phyloP scores from a whole-genome alignment of 2,113 vertebrate species.

The Cinclus cinclus region DNA sequence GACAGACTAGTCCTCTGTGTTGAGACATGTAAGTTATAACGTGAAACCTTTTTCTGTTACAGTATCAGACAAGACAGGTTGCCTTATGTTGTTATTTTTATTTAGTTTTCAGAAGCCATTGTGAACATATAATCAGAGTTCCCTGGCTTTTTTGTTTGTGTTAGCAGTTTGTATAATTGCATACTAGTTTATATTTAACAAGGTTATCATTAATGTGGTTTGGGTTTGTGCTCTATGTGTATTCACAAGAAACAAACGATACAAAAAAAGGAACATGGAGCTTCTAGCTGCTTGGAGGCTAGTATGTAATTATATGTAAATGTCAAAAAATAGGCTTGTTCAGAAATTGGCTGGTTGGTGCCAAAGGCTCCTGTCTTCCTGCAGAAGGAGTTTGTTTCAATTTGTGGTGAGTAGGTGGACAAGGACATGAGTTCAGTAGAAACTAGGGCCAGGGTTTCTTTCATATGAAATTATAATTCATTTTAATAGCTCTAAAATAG shows the following conservation, averaged over 20 bases:
- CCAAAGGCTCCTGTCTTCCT: not conserved
- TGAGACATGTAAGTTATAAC: not conserved
- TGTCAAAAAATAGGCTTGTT: not conserved
- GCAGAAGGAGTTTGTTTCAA: not conserved
- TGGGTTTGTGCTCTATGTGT: constrained; percentile 41
- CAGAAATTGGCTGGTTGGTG: not conserved
- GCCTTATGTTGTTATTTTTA: constrained; percentile 49
- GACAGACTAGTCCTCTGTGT: not conserved
- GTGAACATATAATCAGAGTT: constrained; percentile 31
- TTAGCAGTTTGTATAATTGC: constrained; percentile 65
- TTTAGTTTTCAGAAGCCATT: constrained; percentile 53
- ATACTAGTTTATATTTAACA: constrained; percentile 65
- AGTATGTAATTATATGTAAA: not conserved
- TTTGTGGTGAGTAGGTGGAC: not conserved
- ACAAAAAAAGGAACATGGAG: not conserved
- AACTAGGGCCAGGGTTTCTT: not conserved
- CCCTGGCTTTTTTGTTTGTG: constrained; percentile 57
- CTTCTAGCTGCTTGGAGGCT: not conserved
- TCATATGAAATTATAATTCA: not conserved
- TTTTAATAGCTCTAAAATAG: not conserved
- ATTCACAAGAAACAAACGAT: constrained; percentile 5
- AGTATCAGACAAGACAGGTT: not conserved
- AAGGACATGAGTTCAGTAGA: not conserved
- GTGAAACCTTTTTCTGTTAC: not conserved
- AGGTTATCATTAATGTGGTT: constrained; percentile 65